Evolutionary conservation across 2,113 vertebrate species (phyloP), one percentile per base, ranked within the genome.

Genomic region (Diphyllodes magnificus): DNA sequence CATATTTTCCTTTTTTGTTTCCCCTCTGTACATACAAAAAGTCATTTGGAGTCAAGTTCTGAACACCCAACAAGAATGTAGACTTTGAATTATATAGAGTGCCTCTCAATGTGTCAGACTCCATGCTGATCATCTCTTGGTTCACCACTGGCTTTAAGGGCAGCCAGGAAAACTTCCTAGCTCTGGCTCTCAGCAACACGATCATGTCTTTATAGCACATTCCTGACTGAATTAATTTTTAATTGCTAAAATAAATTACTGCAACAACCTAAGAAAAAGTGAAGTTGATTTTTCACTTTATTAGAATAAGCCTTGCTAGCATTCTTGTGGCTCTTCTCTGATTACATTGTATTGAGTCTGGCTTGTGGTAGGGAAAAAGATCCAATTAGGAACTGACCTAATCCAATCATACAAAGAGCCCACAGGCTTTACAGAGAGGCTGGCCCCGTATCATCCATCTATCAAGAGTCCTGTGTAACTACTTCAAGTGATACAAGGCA

Each of bases 341-440:
- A 88, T 79, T 90, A 79, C 56, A 78, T n/a, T 92, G 56, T 12
- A 90, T 72, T 59, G 60, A 89, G 90, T 82, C 82, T 96, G 76
- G 82, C 91, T 86, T 82, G 42, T 75, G 76, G 78, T 73, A 59
- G 40, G 59, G 86, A 88, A 73, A 90, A 95, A 95, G 82, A 86
- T 96, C 92, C 22, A 54, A 96, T 95, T 92, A 96, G 77, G 85
- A 96, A 78, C 50, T 44, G 63, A 95, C 82, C 88, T 96, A 96
- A 97, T 96, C 82, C 86, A 84, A 85, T 94, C 92, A 97, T 10
- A 49, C 45, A 50, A 50, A 85, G n/a, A 96, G 78, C 71, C 81
- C 84, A 82, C 31, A 92, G 85, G 94, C 92, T 90, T 59, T 95
- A 73, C 30, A 3, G 45, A 63, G 95, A 82, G 69, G 42, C 39